phyloP scores from a whole-genome alignment of 2,888 invertebrate genomes.

The Melangyna quadrimaculata region DNA sequence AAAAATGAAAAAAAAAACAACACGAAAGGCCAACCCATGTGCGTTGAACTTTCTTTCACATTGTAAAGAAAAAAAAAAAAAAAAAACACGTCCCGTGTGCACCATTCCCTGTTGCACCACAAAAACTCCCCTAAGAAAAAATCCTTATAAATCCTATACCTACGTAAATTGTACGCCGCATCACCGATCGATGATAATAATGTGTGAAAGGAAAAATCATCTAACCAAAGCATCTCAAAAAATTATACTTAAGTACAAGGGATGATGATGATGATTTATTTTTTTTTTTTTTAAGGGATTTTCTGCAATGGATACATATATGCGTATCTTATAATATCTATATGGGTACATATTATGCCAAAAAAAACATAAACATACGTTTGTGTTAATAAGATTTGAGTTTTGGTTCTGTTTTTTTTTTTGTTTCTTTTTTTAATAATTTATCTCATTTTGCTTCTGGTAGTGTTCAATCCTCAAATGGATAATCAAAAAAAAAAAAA shows the following conservation, averaged over 20 bases:
- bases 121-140: slow-evolving; percentile 11
- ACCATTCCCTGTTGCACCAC: background rate
- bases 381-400: slow-evolving; percentile 57
- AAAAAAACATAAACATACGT: slow-evolving; percentile 11
- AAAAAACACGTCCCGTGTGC: background rate
- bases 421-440: background rate
- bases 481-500: slow-evolving; percentile 42
- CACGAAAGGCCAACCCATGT: slow-evolving; percentile 67
- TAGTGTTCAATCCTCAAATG: slow-evolving; percentile 57
- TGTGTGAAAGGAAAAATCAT: slow-evolving; percentile 33
- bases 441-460: background rate
- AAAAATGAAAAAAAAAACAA: background rate
- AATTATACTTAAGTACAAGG: slow-evolving; percentile 44
- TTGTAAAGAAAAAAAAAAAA: no score
- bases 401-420: background rate
- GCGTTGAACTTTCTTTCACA: slow-evolving; percentile 64
- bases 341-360: background rate
- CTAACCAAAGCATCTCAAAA: slow-evolving; percentile 48
- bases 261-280: background rate
- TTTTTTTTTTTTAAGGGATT: slow-evolving; percentile 20
- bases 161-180: no score
- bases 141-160: background rate
- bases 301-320: slow-evolving; percentile 27
- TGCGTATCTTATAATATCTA: background rate
- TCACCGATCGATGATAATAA: slow-evolving; percentile 15